Evolutionary conservation across 2,888 invertebrate species (phyloP).

Genomic region (Hedya salicella): DNA sequence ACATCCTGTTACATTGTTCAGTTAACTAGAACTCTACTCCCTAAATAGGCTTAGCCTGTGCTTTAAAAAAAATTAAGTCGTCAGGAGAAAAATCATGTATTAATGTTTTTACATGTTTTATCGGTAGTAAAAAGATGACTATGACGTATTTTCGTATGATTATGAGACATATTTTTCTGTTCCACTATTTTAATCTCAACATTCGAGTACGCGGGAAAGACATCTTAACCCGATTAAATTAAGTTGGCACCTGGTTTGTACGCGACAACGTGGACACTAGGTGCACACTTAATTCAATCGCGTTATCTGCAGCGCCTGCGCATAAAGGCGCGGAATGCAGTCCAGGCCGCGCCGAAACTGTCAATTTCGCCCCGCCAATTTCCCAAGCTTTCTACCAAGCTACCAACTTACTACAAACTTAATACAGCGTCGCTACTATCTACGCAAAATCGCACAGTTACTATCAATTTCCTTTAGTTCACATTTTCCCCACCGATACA

Average conservation of each 20-base stretch:
- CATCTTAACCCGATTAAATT: neutral
- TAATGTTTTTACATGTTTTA: too few relatives aligned
- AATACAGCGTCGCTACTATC: conserved; percentile 17
- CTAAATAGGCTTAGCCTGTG: too few relatives aligned
- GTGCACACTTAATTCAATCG: neutral
- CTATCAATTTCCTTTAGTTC: conserved; percentile 8
- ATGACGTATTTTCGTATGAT: too few relatives aligned
- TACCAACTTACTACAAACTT: neutral
- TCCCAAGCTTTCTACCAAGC: conserved; percentile 40
- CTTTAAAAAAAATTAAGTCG: too few relatives aligned
- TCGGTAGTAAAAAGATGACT: too few relatives aligned
- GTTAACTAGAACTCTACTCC: too few relatives aligned
- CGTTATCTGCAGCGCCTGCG: conserved; percentile 16
- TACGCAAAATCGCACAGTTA: neutral
- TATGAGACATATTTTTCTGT: too few relatives aligned
- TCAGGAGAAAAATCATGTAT: too few relatives aligned
- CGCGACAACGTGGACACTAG: neutral
- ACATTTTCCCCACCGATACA: conserved; percentile 10
- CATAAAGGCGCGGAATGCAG: conserved; percentile 56
- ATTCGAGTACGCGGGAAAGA: neutral
- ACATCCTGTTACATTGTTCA: too few relatives aligned
- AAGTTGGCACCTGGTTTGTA: neutral
- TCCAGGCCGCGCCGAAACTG: conserved; percentile 50
- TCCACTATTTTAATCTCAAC: too few relatives aligned
- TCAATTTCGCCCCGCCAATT: conserved; percentile 43